Conservation (phyloP, 2,888 invertebrate genomes). For the Caradrina kadenii region DNA sequence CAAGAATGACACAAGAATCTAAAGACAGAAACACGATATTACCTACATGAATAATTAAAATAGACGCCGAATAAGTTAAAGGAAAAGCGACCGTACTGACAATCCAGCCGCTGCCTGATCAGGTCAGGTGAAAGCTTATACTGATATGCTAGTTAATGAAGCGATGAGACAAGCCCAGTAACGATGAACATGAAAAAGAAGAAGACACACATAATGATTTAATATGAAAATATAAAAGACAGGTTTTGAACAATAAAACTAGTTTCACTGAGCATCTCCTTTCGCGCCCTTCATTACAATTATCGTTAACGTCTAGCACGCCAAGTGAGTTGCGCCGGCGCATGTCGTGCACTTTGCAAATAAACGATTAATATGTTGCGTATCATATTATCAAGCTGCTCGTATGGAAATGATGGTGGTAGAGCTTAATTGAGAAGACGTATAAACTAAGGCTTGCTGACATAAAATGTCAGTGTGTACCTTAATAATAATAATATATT, state of each 20-base stretch:
- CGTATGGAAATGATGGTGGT: constrained; percentile 14
- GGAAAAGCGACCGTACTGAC: no score
- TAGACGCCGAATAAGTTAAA: no score
- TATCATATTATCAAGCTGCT: constrained; percentile 29
- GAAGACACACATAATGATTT: constrained; percentile 1
- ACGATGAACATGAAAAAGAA: background rate
- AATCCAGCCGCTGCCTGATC: background rate
- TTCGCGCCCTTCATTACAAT: constrained; percentile 52
- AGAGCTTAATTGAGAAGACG: constrained; percentile 18
- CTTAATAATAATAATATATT: background rate
- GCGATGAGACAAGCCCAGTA: background rate
- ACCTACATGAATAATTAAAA: no score
- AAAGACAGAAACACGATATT: no score
- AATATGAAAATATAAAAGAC: constrained; percentile 20
- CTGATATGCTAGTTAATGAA: background rate
- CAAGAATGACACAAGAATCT: no score
- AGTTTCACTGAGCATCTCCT: constrained; percentile 32
- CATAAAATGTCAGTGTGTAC: background rate
- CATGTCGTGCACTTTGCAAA: constrained; percentile 34
- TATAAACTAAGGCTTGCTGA: background rate
- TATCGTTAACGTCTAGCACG: constrained; percentile 49
- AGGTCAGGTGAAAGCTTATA: background rate
- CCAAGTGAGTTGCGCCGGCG: constrained; percentile 27
- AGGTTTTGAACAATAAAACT: constrained; percentile 36
- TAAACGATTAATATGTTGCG: constrained; percentile 39